Evolutionary conservation across 2,797 vertebrate genomes (phyloP).

Genomic region (Nyctalus aviator): DNA sequence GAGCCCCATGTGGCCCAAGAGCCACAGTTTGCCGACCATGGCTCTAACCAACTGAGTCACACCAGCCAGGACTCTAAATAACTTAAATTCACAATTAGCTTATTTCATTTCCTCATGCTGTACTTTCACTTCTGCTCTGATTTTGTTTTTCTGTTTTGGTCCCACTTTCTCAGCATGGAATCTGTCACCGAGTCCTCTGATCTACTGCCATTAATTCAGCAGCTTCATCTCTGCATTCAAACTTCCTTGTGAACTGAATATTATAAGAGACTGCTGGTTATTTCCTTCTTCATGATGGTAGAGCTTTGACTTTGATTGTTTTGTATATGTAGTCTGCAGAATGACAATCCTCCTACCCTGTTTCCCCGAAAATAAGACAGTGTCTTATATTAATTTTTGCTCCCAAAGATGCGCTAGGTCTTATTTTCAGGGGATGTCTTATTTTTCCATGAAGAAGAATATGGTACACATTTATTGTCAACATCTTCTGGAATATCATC

Average conservation of each 20-base stretch:
- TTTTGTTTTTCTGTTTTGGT: constrained; percentile 6
- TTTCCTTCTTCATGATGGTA: not conserved
- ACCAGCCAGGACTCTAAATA: not conserved
- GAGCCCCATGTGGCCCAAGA: too few relatives aligned
- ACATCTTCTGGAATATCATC: too few relatives aligned
- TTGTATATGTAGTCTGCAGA: not conserved
- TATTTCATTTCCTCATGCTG: not conserved
- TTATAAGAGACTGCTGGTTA: not conserved
- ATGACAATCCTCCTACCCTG: not conserved
- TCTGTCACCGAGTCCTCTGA: not conserved
- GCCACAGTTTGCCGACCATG: too few relatives aligned
- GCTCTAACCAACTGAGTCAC: too few relatives aligned
- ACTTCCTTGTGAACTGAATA: constrained; percentile 28
- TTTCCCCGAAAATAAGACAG: too few relatives aligned
- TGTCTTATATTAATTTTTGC: too few relatives aligned
- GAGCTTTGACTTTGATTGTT: not conserved
- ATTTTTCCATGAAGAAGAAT: too few relatives aligned
- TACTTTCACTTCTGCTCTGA: not conserved
- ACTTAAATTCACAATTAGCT: not conserved
- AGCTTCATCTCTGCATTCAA: not conserved
- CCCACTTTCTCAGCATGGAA: not conserved
- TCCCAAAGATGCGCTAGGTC: too few relatives aligned
- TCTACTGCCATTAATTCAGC: not conserved
- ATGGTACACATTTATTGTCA: too few relatives aligned
- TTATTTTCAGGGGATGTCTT: too few relatives aligned